Evolutionary conservation across 2,888 invertebrate genomes (phyloP).

Genomic region (Ectemnius lituratus): DNA sequence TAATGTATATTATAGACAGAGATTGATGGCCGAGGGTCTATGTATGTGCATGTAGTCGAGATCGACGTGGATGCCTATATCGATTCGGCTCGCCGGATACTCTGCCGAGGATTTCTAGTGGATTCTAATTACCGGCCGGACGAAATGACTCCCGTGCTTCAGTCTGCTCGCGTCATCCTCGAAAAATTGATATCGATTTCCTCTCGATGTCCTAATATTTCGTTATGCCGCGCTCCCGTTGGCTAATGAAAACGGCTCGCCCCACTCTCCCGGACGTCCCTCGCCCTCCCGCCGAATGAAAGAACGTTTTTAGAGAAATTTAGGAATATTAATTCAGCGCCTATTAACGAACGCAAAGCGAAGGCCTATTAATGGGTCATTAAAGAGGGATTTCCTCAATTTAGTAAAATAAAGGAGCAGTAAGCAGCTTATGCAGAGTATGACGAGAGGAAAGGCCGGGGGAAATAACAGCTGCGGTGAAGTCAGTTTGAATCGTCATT

Average conservation of each 20-base stretch:
- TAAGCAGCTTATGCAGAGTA: background rate
- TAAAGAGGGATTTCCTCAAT: too few relatives aligned
- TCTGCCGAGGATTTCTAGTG: slow-evolving; percentile 43
- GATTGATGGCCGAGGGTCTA: background rate
- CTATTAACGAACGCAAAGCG: too few relatives aligned
- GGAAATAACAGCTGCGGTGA: background rate
- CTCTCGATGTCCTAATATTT: slow-evolving; percentile 52
- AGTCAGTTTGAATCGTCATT: slow-evolving; percentile 34
- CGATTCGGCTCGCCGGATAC: slow-evolving; percentile 31
- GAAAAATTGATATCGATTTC: slow-evolving; percentile 56
- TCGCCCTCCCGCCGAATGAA: background rate
- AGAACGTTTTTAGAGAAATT: background rate
- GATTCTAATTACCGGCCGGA: slow-evolving; percentile 52
- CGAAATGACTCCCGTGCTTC: slow-evolving; percentile 33
- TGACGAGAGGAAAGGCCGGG: background rate
- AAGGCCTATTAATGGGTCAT: too few relatives aligned
- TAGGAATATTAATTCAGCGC: too few relatives aligned
- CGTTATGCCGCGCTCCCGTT: slow-evolving; percentile 37
- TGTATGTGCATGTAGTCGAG: background rate
- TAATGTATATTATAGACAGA: slow-evolving; percentile 7
- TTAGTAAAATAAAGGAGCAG: background rate
- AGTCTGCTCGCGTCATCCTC: slow-evolving; percentile 33
- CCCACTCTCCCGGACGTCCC: slow-evolving; percentile 8
- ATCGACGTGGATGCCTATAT: slow-evolving; percentile 12
- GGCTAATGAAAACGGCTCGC: slow-evolving; percentile 46